Evolutionary conservation across 2,113 vertebrate genomes (phyloP), one percentile per base, ranked within the genome.

Genomic region (Tragelaphus imberbis): DNA sequence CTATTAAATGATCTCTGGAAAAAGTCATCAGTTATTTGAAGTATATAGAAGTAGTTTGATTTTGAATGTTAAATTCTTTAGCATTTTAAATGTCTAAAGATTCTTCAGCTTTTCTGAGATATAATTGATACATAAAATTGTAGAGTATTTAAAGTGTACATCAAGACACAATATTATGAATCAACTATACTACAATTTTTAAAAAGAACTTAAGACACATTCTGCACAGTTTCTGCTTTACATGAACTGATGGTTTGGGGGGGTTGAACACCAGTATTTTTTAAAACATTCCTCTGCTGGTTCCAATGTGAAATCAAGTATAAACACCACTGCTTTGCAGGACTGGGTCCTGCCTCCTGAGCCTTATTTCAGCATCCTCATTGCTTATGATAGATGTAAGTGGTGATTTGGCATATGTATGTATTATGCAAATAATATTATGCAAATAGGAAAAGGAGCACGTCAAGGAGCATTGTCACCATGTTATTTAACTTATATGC

Each of bases 1-100:
- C 1, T 79, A 47, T 49, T 85, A 40, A 65, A 53, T 77, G 12
- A n/a, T 79, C 15, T 65, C n/a, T 88, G 44, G 19, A 23, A 77
- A 89, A 96, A 91, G 6, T 11, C 44, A 3, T 55, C 49, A 82
- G 28, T 87, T 33, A 53, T 94, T 92, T 77, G 49, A 93, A 95
- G 49, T 19, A 53, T 91, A 10, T 86, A 36, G 13, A 94, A 12
- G 2, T 59, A 75, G 7, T 51, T 80, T 96, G 36, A 49, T 68
- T 91, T 59, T 13, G 89, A 95, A 84, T 59, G 53, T 8, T 9
- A 81, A 80, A 92, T 84, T 51, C 75, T 19, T 49, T 94, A n/a
- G 88, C 6, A 91, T 44, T 68, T 95, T 82, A 68, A 77, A 94
- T 58, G 9, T 61, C 51, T 90, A 36, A 49, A 51, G 80, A 49